Percentiles rank a stretch among this genome's conserved stretches.
Conservation (phyloP, 2,113 vertebrate genomes). For the Chunga burmeisteri region DNA sequence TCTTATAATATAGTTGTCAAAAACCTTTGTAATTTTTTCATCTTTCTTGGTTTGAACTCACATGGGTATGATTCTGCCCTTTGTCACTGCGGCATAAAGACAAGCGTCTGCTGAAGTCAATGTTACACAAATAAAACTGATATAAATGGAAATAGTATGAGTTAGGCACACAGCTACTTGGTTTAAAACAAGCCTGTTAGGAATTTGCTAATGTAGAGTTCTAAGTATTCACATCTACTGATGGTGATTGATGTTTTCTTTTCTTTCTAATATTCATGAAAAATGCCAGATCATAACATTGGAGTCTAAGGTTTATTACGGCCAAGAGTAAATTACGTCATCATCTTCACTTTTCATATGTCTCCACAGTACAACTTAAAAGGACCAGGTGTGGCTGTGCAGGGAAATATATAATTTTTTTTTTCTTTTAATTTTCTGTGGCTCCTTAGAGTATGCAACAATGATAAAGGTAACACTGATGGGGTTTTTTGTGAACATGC, state of each 20-base stretch:
- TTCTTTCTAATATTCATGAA: neutral
- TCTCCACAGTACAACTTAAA: neutral
- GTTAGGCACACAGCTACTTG: neutral
- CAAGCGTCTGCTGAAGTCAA: neutral
- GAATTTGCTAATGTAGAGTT: neutral
- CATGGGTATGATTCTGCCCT: conserved; percentile 3
- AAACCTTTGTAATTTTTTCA: conserved; percentile 33
- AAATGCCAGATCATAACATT: neutral
- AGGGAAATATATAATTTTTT: neutral
- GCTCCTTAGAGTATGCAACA: neutral
- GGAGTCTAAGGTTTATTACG: neutral
- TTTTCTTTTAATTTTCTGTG: neutral
- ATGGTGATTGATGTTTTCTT: neutral
- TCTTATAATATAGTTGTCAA: conserved; percentile 38
- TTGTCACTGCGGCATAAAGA: neutral
- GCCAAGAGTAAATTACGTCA: conserved; percentile 35
- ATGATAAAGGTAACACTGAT: neutral
- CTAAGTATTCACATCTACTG: neutral
- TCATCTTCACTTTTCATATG: neutral
- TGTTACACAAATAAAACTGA: neutral
- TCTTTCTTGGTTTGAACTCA: conserved; percentile 2
- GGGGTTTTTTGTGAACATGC: neutral
- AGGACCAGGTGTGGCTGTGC: neutral
- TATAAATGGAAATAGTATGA: neutral
- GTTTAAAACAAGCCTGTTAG: neutral